phyloP scores from a whole-genome alignment of 2,113 vertebrate genomes.

The Calyptomena viridis region DNA sequence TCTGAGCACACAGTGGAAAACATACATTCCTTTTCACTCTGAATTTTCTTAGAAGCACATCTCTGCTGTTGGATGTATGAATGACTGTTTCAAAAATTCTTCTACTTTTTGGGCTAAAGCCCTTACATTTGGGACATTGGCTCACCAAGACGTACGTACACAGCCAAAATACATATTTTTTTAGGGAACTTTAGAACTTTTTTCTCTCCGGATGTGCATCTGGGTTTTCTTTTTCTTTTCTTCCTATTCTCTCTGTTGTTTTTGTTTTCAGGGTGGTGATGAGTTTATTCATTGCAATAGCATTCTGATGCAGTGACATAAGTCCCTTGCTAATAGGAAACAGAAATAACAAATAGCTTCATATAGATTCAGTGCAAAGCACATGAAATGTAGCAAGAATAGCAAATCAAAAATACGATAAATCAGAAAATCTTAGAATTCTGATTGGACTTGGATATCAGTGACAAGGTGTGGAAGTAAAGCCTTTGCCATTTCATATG shows the following conservation, averaged over 20 bases:
- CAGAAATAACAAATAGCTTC: background rate
- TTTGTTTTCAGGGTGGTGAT: conserved; percentile 23
- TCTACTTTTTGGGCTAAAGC: background rate
- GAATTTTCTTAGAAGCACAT: conserved; percentile 23
- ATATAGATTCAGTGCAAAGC: background rate
- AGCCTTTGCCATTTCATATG: background rate
- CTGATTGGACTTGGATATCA: background rate
- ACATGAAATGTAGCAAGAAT: background rate
- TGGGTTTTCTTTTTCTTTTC: background rate
- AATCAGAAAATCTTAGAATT: background rate
- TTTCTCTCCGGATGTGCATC: background rate
- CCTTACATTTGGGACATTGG: background rate
- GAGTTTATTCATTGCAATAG: conserved; percentile 1
- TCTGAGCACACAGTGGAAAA: background rate
- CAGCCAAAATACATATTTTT: background rate
- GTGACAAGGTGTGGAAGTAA: background rate
- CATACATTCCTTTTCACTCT: background rate
- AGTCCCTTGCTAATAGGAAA: conserved; percentile 12
- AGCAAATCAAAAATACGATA: background rate
- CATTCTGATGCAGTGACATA: conserved; percentile 41
- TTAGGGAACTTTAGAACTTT: background rate
- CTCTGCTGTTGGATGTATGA: background rate
- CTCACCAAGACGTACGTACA: background rate
- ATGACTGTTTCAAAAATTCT: background rate
- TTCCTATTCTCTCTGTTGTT: background rate